Conservation (phyloP, 2,113 vertebrate genomes). For the Corydoras maculifer region DNA sequence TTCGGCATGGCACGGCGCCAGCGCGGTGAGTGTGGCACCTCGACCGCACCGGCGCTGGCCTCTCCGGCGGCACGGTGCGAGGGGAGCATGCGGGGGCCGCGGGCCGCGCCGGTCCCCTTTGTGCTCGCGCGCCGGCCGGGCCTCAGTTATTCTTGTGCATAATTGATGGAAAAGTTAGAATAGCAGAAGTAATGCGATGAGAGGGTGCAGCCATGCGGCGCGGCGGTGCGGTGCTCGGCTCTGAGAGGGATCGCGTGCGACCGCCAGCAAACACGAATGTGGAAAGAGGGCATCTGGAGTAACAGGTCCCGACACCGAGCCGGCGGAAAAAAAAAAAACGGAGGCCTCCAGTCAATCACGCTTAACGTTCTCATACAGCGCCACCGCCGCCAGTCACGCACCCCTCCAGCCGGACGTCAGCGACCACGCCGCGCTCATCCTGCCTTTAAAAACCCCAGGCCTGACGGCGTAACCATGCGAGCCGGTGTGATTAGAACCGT, state of each 20-base stretch:
- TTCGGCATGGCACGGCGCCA: not conserved
- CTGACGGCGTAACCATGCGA: not conserved
- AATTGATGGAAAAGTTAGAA: slow-evolving; percentile 77
- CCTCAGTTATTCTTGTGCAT: slow-evolving; percentile 75
- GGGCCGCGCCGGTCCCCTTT: slow-evolving; percentile 56
- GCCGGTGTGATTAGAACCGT: too few relatives aligned
- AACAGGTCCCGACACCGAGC: slow-evolving; percentile 62
- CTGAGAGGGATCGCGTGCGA: slow-evolving; percentile 67
- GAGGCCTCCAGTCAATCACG: slow-evolving; percentile 52
- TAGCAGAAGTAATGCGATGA: slow-evolving; percentile 79
- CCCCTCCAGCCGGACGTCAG: not conserved
- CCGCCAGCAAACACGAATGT: slow-evolving; percentile 67
- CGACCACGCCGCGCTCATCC: too few relatives aligned
- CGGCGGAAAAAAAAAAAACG: slow-evolving; percentile 50
- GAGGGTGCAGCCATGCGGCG: slow-evolving; percentile 66
- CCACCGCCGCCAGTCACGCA: not conserved
- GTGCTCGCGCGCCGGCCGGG: slow-evolving; percentile 52
- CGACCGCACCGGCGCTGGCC: slow-evolving; percentile 21
- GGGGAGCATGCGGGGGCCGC: slow-evolving; percentile 44
- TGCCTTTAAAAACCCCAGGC: too few relatives aligned
- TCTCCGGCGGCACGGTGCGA: not conserved
- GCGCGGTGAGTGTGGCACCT: not conserved
- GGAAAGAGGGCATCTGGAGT: slow-evolving; percentile 68
- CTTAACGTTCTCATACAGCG: slow-evolving; percentile 5
- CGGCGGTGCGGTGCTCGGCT: slow-evolving; percentile 32